phyloP scores from a whole-genome alignment of 2,888 invertebrate genomes.

The Amphipoea lucens region DNA sequence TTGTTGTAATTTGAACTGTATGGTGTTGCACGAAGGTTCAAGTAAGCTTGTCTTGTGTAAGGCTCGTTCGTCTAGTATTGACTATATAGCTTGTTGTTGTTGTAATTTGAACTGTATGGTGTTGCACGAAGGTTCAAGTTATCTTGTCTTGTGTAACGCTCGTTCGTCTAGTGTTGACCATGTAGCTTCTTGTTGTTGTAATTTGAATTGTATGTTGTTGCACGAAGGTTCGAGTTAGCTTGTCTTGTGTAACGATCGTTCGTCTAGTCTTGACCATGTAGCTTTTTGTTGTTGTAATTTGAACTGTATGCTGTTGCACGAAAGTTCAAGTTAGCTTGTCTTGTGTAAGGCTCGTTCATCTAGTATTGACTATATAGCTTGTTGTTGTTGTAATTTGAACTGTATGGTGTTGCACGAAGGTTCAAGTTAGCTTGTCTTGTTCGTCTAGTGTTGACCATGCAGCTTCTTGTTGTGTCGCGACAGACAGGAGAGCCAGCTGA shows the following conservation, averaged over 20 bases:
- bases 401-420: not conserved
- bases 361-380: too few relatives aligned
- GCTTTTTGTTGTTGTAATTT: slow-evolving; percentile 69
- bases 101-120: not conserved
- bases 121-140: not conserved
- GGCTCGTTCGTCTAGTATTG: not conserved
- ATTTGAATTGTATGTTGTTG: not conserved
- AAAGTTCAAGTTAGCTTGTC: not conserved
- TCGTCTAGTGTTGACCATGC: slow-evolving; percentile 59
- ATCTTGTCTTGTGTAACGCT: too few relatives aligned
- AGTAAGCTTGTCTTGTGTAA: not conserved
- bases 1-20: not conserved
- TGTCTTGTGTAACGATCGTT: not conserved
- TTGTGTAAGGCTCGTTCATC: too few relatives aligned
- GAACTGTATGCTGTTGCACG: not conserved
- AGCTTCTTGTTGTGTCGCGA: slow-evolving; percentile 79
- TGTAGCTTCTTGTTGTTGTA: not conserved
- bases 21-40: not conserved
- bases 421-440: not conserved
- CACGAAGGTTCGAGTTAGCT: too few relatives aligned
- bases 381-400: not conserved
- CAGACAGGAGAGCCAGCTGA: slow-evolving; percentile 85
- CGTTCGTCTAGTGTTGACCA: too few relatives aligned
- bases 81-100: slow-evolving; percentile 75
- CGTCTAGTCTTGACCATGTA: slow-evolving; percentile 62